Conservation (phyloP, 2,113 vertebrate genomes). For the Heteronetta atricapilla region DNA sequence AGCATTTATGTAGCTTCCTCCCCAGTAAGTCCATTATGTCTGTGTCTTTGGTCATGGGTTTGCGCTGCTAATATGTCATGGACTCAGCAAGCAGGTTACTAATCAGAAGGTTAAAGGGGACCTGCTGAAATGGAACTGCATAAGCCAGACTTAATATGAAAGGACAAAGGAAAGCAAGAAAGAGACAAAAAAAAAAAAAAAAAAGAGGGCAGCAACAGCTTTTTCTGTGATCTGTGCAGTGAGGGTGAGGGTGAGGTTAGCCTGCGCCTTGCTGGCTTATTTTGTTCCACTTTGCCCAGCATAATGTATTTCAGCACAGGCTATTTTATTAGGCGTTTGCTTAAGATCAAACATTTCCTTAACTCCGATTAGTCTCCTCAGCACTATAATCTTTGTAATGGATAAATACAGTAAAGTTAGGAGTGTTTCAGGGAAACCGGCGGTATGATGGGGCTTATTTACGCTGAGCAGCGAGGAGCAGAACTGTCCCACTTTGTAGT, state of each 20-base stretch:
- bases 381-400: not conserved
- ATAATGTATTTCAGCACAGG: not conserved
- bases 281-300: not conserved
- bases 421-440: not conserved
- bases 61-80: not conserved
- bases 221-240: not conserved
- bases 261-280: not conserved
- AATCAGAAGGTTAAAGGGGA: slow-evolving; percentile 19
- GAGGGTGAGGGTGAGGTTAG: not conserved
- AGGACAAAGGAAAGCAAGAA: slow-evolving; percentile 9
- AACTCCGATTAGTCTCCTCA: not conserved
- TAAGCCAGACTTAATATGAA: not conserved
- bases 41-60: not conserved
- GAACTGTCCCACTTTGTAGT: not conserved
- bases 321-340: not conserved
- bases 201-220: not conserved
- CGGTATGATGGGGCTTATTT: not conserved
- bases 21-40: not conserved
- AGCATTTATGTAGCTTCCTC: slow-evolving; percentile 6
- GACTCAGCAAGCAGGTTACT: not conserved
- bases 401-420: not conserved
- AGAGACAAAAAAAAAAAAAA: not conserved
- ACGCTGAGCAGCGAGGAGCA: not conserved
- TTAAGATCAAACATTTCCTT: not conserved
- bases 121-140: not conserved